These are phyloP conservation scores for Notoglanidium macrostoma DNA, from an alignment of 2,797 vertebrate genomes.

Conservation along the genomic window DNA sequence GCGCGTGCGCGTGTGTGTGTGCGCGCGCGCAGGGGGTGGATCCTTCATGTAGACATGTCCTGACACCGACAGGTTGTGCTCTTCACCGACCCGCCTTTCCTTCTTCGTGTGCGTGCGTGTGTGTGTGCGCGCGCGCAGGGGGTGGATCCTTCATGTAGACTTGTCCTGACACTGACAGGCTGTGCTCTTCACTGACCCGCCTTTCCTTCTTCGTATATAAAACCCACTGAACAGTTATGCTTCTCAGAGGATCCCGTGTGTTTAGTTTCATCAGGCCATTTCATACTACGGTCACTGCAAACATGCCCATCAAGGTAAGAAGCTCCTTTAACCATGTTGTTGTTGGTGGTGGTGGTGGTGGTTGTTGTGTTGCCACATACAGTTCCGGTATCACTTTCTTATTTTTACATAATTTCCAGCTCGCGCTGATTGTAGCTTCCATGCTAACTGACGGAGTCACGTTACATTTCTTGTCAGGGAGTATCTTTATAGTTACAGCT, in stretches of 20 bases:
- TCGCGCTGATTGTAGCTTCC: not conserved
- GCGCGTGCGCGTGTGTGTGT: not conserved
- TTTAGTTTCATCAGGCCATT: constrained; percentile 48
- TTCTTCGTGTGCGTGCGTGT: constrained; percentile 5
- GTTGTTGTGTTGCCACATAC: not conserved
- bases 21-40: not conserved
- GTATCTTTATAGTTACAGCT: too few relatives aligned
- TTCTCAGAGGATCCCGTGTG: constrained; percentile 50
- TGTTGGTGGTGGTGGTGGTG: not conserved
- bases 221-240: constrained; percentile 47
- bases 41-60: not conserved
- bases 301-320: constrained; percentile 77
- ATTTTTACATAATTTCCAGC: not conserved
- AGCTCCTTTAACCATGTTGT: rapidly evolving
- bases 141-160: not conserved
- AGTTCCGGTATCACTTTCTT: not conserved
- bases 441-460: not conserved
- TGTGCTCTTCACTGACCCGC: not conserved
- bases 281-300: constrained; percentile 54
- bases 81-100: not conserved
- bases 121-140: not conserved
- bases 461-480: not conserved
- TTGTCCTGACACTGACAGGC: not conserved
- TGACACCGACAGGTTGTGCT: not conserved
- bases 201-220: constrained; percentile 30